These are phyloP conservation scores for Dryococelus australis DNA, from an alignment of 2,888 invertebrate species.

Conservation along the genomic window DNA sequence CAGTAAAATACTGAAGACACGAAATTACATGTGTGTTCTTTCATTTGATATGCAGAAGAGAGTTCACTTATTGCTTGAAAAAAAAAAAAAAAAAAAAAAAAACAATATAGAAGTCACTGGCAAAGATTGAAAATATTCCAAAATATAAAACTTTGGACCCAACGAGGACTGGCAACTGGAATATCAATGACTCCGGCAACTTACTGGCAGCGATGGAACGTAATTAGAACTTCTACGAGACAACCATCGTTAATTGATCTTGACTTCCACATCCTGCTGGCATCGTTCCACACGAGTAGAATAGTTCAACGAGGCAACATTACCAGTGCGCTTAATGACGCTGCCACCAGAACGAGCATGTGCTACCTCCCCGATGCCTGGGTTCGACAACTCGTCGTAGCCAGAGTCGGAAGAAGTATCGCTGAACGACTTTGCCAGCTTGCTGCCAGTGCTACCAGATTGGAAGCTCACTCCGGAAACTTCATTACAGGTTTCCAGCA, in stretches of 20 bases:
- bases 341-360: slow-evolving; percentile 31
- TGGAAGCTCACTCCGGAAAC: slow-evolving; percentile 19
- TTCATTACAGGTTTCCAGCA: slow-evolving; percentile 22
- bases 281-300: slow-evolving; percentile 42
- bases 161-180: slow-evolving; percentile 43
- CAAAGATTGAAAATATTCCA: slow-evolving; percentile 30
- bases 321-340: slow-evolving; percentile 43
- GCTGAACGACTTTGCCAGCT: slow-evolving; percentile 61
- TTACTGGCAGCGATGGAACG: not conserved
- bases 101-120: not conserved
- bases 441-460: slow-evolving; percentile 48
- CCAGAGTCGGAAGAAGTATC: slow-evolving; percentile 78
- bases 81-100: slow-evolving; percentile 18
- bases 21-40: slow-evolving; percentile 33
- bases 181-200: slow-evolving; percentile 32
- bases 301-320: no score
- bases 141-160: slow-evolving; percentile 44
- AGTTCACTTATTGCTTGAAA: slow-evolving; percentile 43
- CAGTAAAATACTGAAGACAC: slow-evolving; percentile 45
- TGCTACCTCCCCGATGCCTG: slow-evolving; percentile 52
- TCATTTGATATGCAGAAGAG: slow-evolving; percentile 45
- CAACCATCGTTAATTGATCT: slow-evolving; percentile 45
- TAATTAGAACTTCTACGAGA: slow-evolving; percentile 40
- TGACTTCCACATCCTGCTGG: slow-evolving; percentile 37
- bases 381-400: slow-evolving; percentile 73